Conservation (phyloP, 1,140 invertebrate species). For the Zaprionus davidi region DNA sequence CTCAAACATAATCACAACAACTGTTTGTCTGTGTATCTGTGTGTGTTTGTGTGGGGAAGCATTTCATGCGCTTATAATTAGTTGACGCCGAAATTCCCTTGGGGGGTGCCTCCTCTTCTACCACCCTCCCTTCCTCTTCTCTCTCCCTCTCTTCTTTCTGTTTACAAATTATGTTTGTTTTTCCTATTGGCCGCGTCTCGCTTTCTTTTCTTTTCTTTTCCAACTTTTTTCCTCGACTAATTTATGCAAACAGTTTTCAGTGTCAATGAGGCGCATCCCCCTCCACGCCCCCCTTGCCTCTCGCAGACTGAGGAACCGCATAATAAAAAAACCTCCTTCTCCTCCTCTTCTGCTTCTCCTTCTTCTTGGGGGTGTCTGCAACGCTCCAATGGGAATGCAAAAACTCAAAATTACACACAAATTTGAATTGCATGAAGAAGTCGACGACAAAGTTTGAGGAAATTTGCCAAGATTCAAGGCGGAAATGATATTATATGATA, state of each 20-base stretch:
- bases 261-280: conserved; percentile 50
- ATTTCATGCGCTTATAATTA: conserved; percentile 66
- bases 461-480: conserved; percentile 3
- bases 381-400: conserved; percentile 55
- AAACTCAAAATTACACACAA: conserved; percentile 40
- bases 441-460: conserved; percentile 25
- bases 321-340: conserved; percentile 34
- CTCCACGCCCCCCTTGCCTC: neutral
- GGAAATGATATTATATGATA: neutral
- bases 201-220: conserved; percentile 20
- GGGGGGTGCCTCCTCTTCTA: neutral
- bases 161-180: conserved; percentile 68
- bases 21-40: conserved; percentile 8
- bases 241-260: conserved; percentile 78
- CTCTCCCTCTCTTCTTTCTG: conserved; percentile 18
- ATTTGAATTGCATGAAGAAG: conserved; percentile 22
- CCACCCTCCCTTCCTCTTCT: neutral
- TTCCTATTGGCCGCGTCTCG: conserved; percentile 31
- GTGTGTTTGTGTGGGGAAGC: conserved; percentile 35
- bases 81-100: conserved; percentile 41
- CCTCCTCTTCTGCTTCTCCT: neutral
- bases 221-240: conserved; percentile 57
- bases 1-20: conserved; percentile 71
- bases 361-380: conserved; percentile 17
- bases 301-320: conserved; percentile 14